These are phyloP conservation scores for Dallia pectoralis DNA, from an alignment of 2,797 vertebrate genomes.

Conservation along the genomic window DNA sequence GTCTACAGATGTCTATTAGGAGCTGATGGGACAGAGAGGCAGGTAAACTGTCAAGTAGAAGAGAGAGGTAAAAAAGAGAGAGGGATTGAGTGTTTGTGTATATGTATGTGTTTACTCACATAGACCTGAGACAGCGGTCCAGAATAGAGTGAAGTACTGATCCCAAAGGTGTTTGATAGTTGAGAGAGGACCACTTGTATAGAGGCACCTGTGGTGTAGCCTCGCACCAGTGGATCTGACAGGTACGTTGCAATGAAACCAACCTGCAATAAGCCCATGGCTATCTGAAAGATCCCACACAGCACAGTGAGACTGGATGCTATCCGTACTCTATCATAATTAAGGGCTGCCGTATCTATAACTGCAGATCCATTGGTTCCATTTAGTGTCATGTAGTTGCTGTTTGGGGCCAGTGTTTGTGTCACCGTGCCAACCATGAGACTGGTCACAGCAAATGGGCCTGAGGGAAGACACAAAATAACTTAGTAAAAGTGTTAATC, in stretches of 20 bases:
- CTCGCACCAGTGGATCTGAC: constrained; percentile 83
- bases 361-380: constrained; percentile 58
- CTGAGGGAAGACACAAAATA: constrained; percentile 57
- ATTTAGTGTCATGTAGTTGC: constrained; percentile 53
- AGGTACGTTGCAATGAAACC: constrained; percentile 86
- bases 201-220: constrained; percentile 75
- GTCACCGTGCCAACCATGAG: constrained; percentile 90
- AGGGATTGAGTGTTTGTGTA: not conserved
- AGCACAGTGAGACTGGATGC: constrained; percentile 82
- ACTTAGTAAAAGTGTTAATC: not conserved
- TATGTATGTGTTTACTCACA: constrained; percentile 64
- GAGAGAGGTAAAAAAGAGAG: not conserved
- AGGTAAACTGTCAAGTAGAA: not conserved
- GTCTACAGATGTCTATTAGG: constrained; percentile 78
- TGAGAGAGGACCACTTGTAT: constrained; percentile 91
- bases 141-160: constrained; percentile 66
- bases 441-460: constrained; percentile 89
- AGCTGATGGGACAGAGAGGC: not conserved
- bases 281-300: constrained; percentile 85
- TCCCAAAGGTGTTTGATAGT: constrained; percentile 89
- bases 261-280: constrained; percentile 78
- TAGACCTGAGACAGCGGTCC: constrained; percentile 78
- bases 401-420: constrained; percentile 76
- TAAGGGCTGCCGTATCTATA: constrained; percentile 56
- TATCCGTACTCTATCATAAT: constrained; percentile 73